Conservation (phyloP, 1,140 invertebrate genomes). For the Drosophila micromelanica region DNA sequence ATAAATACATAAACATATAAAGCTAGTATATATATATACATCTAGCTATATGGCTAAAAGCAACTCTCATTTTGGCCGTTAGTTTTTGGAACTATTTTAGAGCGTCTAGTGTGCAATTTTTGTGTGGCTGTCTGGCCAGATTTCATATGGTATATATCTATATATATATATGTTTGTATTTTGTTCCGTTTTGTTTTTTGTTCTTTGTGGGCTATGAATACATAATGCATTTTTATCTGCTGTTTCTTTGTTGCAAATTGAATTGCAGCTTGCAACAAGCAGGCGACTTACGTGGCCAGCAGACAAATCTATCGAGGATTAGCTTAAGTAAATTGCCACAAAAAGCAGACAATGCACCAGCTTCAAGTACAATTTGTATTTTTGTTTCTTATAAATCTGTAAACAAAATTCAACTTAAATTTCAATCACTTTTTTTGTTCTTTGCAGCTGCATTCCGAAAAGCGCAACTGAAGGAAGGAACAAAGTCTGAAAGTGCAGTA, state of each 20-base stretch:
- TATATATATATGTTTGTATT: slow-evolving; percentile 7
- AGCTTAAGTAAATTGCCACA: slow-evolving; percentile 7
- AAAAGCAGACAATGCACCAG: not conserved
- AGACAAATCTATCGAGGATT: slow-evolving; percentile 57
- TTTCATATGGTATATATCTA: slow-evolving; percentile 10
- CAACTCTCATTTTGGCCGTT: slow-evolving; percentile 19
- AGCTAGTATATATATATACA: slow-evolving; percentile 1
- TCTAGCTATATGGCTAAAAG: slow-evolving; percentile 1
- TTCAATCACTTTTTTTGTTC: not conserved
- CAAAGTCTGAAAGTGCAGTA: not conserved
- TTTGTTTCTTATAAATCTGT: not conserved
- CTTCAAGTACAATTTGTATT: no score
- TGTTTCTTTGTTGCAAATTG: slow-evolving; percentile 75
- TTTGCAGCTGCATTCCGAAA: slow-evolving; percentile 7
- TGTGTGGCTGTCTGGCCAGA: slow-evolving; percentile 18
- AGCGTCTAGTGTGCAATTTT: slow-evolving; percentile 12
- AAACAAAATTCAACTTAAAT: not conserved
- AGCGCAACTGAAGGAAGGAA: not conserved
- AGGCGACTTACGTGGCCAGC: slow-evolving; percentile 63
- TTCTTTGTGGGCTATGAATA: slow-evolving; percentile 49
- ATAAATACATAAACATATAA: slow-evolving; percentile 9
- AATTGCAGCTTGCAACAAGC: slow-evolving; percentile 50
- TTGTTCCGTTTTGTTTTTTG: slow-evolving; percentile 28
- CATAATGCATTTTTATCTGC: slow-evolving; percentile 58
- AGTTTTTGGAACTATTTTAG: slow-evolving; percentile 6